Conservation (phyloP, 2,113 vertebrate species). For the Mus pahari region DNA sequence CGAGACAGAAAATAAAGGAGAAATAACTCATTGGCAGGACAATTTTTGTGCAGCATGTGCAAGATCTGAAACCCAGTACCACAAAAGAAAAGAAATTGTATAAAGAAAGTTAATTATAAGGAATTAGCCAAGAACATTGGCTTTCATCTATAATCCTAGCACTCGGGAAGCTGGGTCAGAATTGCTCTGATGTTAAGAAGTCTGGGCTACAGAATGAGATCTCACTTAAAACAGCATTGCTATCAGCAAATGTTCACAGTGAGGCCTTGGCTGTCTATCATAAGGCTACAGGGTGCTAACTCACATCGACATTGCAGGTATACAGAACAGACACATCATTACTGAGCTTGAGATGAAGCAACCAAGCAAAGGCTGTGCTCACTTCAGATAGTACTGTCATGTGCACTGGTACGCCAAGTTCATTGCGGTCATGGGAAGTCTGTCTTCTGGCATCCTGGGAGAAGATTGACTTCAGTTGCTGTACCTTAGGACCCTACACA, state of each 20-base stretch:
- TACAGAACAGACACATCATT: accelerated
- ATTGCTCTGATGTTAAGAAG: background rate
- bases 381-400: background rate
- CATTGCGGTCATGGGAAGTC: background rate
- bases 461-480: background rate
- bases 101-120: background rate
- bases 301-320: background rate
- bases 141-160: background rate
- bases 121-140: background rate
- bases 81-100: background rate
- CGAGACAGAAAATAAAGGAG: background rate
- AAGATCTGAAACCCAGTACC: background rate
- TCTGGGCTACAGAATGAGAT: background rate
- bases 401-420: background rate
- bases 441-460: background rate
- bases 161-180: background rate
- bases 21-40: background rate
- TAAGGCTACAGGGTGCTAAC: background rate
- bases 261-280: background rate
- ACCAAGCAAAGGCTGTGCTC: background rate
- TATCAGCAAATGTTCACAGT: background rate
- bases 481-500: background rate
- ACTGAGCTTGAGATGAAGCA: background rate
- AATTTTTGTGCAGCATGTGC: background rate
- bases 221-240: background rate